phyloP scores from a whole-genome alignment of 2,797 vertebrate species.

The Acanthornis magna region DNA sequence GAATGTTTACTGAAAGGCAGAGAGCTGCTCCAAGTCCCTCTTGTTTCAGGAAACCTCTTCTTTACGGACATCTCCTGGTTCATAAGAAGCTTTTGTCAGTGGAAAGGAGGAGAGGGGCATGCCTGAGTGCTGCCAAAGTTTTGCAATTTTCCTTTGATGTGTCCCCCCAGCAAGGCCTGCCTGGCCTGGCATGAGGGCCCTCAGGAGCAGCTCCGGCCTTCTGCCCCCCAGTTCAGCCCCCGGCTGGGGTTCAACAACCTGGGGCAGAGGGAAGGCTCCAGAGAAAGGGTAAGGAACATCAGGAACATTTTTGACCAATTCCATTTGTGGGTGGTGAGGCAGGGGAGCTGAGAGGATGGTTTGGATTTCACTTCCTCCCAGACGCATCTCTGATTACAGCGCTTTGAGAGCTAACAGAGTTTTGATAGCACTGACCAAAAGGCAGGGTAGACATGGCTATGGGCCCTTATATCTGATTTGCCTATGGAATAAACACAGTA shows the following conservation, averaged over 20 bases:
- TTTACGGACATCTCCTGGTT: not conserved
- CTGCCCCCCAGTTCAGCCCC: not conserved
- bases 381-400: not conserved
- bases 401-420: not conserved
- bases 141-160: not conserved
- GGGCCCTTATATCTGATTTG: not conserved
- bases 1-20: slow-evolving; percentile 35
- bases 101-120: not conserved
- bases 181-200: not conserved
- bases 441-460: not conserved
- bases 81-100: not conserved
- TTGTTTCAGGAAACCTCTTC: slow-evolving; percentile 15
- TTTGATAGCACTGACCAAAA: not conserved
- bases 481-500: not conserved
- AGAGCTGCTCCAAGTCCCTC: not conserved
- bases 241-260: not conserved
- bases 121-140: not conserved
- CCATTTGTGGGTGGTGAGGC: not conserved
- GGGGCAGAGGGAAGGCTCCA: not conserved
- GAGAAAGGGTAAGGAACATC: not conserved
- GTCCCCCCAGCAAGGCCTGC: not conserved
- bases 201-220: accelerated
- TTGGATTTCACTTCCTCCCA: not conserved
- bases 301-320: not conserved
- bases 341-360: not conserved